These are phyloP conservation scores for Parochlus steinenii DNA, from an alignment of 2,888 invertebrate species.

Conservation along the genomic window DNA sequence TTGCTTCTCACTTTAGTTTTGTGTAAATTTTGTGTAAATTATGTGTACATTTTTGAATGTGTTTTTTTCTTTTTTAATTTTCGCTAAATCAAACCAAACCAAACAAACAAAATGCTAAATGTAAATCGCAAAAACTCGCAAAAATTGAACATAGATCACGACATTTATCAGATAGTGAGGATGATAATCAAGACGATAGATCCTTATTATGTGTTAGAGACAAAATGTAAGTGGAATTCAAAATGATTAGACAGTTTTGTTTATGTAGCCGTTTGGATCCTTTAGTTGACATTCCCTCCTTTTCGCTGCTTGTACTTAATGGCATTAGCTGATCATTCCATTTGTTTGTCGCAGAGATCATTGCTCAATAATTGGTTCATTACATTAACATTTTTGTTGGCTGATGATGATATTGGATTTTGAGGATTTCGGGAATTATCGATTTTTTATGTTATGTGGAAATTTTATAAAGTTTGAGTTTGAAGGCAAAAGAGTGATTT, in stretches of 20 bases:
- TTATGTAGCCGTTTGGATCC: no score
- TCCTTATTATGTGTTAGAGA: conserved; percentile 29
- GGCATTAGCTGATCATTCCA: not conserved
- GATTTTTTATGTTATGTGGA: not conserved
- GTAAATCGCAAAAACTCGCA: conserved; percentile 5
- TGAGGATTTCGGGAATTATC: not conserved
- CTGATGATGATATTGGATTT: not conserved
- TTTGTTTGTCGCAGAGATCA: no score
- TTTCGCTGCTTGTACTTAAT: not conserved
- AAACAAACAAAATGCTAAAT: not conserved
- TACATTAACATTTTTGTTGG: not conserved
- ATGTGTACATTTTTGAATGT: conserved; percentile 12
- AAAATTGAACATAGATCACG: conserved; percentile 19
- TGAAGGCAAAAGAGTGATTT: no score
- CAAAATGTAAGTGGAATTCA: conserved; percentile 26
- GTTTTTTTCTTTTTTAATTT: conserved; percentile 7
- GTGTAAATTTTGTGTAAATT: conserved; percentile 2
- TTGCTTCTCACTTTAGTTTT: no score
- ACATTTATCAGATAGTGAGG: conserved; percentile 31
- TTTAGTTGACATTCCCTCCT: not conserved
- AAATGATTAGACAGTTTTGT: no score
- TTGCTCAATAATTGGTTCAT: not conserved
- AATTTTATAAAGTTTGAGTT: conserved; percentile 3
- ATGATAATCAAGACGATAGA: conserved; percentile 29
- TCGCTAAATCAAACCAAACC: conserved; percentile 1